A percentile compares a stretch with the other conserved stretches of the same genome.
phyloP scores from a whole-genome alignment of 1,140 invertebrate genomes.

The Neelides sp. region DNA sequence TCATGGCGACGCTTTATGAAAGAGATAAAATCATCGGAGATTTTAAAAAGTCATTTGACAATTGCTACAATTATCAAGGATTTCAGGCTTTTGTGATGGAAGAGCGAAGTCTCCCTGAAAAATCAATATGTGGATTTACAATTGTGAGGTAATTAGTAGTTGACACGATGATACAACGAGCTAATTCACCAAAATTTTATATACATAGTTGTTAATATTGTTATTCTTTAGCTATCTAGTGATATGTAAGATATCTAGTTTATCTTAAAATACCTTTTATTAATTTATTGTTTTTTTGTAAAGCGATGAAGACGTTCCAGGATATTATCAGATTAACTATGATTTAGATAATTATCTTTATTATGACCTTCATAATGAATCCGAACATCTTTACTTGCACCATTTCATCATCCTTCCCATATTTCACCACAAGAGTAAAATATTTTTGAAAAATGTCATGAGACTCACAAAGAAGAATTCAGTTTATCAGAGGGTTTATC shows the following conservation, averaged over 20 bases:
- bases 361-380: constrained; percentile 35
- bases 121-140: constrained; percentile 40
- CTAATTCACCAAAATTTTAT: background rate
- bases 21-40: constrained; percentile 30
- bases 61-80: constrained; percentile 33
- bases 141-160: constrained; percentile 37
- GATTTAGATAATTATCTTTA: constrained; percentile 44
- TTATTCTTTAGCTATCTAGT: background rate
- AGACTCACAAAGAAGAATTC: constrained; percentile 37
- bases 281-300: constrained; percentile 14
- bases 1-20: constrained; percentile 29
- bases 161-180: constrained; percentile 9
- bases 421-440: constrained; percentile 43
- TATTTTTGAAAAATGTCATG: constrained; percentile 47
- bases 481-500: constrained; percentile 41
- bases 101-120: constrained; percentile 29
- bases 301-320: constrained; percentile 39
- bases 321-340: constrained; percentile 41
- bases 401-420: constrained; percentile 45
- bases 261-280: background rate
- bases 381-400: constrained; percentile 40
- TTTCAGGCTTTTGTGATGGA: constrained; percentile 10
- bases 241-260: background rate
- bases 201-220: background rate
- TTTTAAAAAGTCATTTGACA: constrained; percentile 28